A percentile compares a stretch with the other conserved stretches of the same genome.
Evolutionary conservation across 1,140 invertebrate genomes (phyloP).

Genomic region (Bicyclus anynana): DNA sequence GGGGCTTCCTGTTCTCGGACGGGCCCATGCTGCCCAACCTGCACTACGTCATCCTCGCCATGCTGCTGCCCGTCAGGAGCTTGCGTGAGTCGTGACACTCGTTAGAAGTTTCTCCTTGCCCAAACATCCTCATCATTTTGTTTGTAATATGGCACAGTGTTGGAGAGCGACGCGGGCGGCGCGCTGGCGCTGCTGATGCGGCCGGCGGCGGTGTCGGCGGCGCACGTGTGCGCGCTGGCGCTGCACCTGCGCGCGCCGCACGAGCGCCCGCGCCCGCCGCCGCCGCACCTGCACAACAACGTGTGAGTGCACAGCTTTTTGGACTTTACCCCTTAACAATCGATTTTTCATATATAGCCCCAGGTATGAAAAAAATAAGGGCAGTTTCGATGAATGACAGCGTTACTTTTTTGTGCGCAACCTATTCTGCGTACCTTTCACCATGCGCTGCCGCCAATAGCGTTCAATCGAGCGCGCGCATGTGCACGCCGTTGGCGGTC

Average conservation of each 20-base stretch:
- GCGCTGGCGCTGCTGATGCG: constrained; percentile 54
- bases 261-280: constrained; percentile 32
- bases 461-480: too few species aligned
- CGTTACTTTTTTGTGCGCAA: too few species aligned
- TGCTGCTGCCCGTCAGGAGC: constrained; percentile 84
- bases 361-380: too few species aligned
- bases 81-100: constrained; percentile 81
- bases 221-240: constrained; percentile 42
- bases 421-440: too few species aligned
- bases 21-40: constrained; percentile 83
- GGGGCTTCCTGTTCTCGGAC: constrained; percentile 90
- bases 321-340: too few species aligned
- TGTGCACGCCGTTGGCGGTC: too few species aligned
- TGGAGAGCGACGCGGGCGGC: constrained; percentile 41
- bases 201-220: constrained; percentile 29
- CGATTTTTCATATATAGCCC: too few species aligned
- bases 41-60: constrained; percentile 87
- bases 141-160: constrained; percentile 34
- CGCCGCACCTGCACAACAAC: constrained; percentile 16
- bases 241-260: constrained; percentile 45
- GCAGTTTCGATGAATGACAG: background rate
- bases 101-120: too few species aligned
- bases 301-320: constrained; percentile 17
- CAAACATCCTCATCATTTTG: too few species aligned
- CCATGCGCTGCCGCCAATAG: too few species aligned